Evolutionary conservation across 2,797 vertebrate genomes (phyloP).

Genomic region (Rhinoraja longicauda): DNA sequence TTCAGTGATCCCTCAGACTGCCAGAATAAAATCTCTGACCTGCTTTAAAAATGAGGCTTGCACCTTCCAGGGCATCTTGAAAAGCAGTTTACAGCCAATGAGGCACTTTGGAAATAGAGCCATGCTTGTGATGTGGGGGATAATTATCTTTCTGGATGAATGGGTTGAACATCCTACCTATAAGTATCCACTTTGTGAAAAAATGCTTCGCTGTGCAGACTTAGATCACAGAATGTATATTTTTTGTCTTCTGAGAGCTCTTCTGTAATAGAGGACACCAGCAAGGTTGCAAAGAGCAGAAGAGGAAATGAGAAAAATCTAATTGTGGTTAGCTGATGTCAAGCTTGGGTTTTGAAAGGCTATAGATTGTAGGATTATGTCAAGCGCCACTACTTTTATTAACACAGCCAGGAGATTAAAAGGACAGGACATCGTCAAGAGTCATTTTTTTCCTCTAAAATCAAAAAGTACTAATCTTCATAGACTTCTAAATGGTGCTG

Average conservation of each 20-base stretch:
- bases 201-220: not conserved
- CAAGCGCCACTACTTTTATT: constrained; percentile 14
- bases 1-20: too few species aligned
- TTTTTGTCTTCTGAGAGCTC: not conserved
- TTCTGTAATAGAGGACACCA: not conserved
- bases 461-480: constrained; percentile 10
- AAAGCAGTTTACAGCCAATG: too few species aligned
- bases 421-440: constrained; percentile 20
- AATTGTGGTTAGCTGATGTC: constrained; percentile 27
- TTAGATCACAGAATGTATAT: not conserved
- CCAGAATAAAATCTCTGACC: not conserved
- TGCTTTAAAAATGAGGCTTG: not conserved
- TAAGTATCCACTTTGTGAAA: not conserved
- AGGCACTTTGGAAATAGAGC: too few species aligned
- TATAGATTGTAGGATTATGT: constrained; percentile 22
- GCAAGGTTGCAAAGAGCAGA: constrained; percentile 23
- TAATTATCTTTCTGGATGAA: not conserved
- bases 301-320: constrained; percentile 28
- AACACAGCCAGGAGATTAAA: not conserved
- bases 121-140: too few species aligned
- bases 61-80: too few species aligned
- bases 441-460: constrained; percentile 10
- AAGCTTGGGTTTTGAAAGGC: constrained; percentile 24
- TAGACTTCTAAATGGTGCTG: constrained; percentile 11
- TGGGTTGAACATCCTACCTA: not conserved